A percentile compares a stretch with the other conserved stretches of the same genome.
These are phyloP conservation scores for Tachina fera DNA, from an alignment of 2,888 invertebrate species.

Conservation along the genomic window DNA sequence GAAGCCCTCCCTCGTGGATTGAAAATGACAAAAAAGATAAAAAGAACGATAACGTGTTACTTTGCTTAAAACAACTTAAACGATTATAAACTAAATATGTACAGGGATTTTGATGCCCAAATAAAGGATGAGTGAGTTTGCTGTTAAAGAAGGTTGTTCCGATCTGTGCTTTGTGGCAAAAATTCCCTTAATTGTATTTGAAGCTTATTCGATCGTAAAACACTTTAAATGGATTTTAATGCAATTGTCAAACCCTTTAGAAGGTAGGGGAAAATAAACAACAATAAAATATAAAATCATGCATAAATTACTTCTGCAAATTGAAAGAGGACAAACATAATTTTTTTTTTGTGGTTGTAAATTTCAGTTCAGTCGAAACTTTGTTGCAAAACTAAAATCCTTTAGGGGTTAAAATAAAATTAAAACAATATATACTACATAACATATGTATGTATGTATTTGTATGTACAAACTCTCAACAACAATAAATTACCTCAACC, in stretches of 20 bases:
- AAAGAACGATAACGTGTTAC: not conserved
- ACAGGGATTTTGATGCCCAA: constrained; percentile 1
- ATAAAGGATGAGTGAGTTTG: not conserved
- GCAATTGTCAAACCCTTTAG: constrained; percentile 20
- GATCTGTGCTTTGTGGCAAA: not conserved
- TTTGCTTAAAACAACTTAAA: not conserved
- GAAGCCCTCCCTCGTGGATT: not conserved
- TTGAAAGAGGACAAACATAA: constrained; percentile 34
- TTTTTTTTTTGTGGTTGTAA: constrained; percentile 52
- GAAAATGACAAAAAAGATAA: constrained; percentile 23
- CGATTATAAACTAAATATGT: constrained; percentile 12
- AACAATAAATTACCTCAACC: constrained; percentile 44
- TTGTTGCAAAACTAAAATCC: constrained; percentile 55
- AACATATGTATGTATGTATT: not conserved
- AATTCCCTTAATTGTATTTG: constrained; percentile 7
- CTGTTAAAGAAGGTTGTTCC: not conserved
- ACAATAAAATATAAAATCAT: constrained; percentile 24
- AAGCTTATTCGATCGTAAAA: constrained; percentile 16
- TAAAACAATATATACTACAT: not conserved
- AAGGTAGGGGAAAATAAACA: not conserved
- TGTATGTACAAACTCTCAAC: constrained; percentile 1
- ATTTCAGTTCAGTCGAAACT: constrained; percentile 15
- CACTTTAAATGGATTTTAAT: constrained; percentile 25
- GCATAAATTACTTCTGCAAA: constrained; percentile 30
- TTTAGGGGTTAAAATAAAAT: constrained; percentile 51